Evolutionary conservation across 2,888 invertebrate species (phyloP).

Genomic region (Drosophila paranaensis): DNA sequence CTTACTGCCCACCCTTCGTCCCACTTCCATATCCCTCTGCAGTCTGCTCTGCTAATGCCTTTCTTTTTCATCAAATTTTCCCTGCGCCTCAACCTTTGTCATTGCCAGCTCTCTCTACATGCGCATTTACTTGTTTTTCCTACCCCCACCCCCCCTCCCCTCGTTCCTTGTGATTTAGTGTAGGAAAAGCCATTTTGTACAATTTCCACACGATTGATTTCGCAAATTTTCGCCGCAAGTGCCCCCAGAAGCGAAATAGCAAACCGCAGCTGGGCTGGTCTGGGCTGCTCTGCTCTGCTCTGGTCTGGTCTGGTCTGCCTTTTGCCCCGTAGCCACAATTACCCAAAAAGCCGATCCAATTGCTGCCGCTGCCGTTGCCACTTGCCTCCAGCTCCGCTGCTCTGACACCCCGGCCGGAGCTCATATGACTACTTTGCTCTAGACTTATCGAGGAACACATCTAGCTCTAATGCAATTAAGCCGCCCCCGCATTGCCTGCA

Average conservation of each 20-base stretch:
- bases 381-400: not conserved
- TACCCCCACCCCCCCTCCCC: constrained; percentile 12
- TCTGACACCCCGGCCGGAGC: constrained; percentile 22
- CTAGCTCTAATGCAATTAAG: constrained; percentile 74
- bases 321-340: constrained; percentile 76
- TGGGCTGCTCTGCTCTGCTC: constrained; percentile 49
- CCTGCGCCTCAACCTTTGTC: constrained; percentile 40
- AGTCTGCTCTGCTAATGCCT: constrained; percentile 5
- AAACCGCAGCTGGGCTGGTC: constrained; percentile 31
- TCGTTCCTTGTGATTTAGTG: constrained; percentile 59
- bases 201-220: constrained; percentile 80
- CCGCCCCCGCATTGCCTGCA: constrained; percentile 58
- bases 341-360: constrained; percentile 73
- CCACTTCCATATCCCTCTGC: too few relatives aligned
- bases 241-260: constrained; percentile 38
- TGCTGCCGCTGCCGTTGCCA: constrained; percentile 14
- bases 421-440: constrained; percentile 41
- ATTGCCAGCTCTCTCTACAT: constrained; percentile 41
- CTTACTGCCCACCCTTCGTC: constrained; percentile 3
- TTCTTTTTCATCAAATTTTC: constrained; percentile 43
- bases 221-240: constrained; percentile 76
- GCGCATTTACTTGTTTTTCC: constrained; percentile 5
- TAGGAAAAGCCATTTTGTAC: constrained; percentile 76
- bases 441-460: constrained; percentile 65
- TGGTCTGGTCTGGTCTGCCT: constrained; percentile 49